Base-by-base conservation (phyloP, 2,113 vertebrate genomes). In the Pseudopipra pipra region DNA sequence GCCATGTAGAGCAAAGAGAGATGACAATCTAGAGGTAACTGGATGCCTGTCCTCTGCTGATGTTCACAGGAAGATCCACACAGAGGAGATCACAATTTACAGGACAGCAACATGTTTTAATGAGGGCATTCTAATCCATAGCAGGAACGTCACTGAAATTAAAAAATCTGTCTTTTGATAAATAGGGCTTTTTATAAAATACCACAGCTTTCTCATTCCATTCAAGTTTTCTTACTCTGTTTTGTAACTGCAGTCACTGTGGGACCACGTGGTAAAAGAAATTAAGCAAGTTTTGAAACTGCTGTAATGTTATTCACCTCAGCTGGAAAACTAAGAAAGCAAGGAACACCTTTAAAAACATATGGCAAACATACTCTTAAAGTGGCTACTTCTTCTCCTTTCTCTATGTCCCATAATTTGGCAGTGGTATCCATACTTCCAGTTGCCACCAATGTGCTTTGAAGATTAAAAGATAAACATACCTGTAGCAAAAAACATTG, bases 361-460 rank as follows among this genome's bases (percentile, higher is more conserved):
- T 30, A 30, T 46, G n/a, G 52, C 12, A 46, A 49, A 98, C 98
- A 27, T 96, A 99, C 99, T 12, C 68, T 97, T 55, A 99, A 92
- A 28, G 98, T 98, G 87, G 98, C 97, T 86, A 98, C 95, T 95
- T 99, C 98, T 94, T 98, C 97, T 83, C 99, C 99, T n/a, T 92
- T 99, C 96, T 98, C 97, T 90, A 99, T 96, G 91, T 99, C 97
- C 99, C 99, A 99, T 61, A 99, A 93, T 87, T 98, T 99, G 89
- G 98, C 98, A 1, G 98, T 99, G 61, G 97, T 97, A 63, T 99
- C 99, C 99, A 99, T 99, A 90, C 99, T 99, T 86, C 99, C 99
- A 41, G 99, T 99, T 62, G 99, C 99, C 95, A 99, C 98, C 66
- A 99, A 59, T 1, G 99, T 99, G 93, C 99, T 99, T 97, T 99